Conservation (phyloP, 2,797 vertebrate genomes). For the Otolemur crassicaudatus region DNA sequence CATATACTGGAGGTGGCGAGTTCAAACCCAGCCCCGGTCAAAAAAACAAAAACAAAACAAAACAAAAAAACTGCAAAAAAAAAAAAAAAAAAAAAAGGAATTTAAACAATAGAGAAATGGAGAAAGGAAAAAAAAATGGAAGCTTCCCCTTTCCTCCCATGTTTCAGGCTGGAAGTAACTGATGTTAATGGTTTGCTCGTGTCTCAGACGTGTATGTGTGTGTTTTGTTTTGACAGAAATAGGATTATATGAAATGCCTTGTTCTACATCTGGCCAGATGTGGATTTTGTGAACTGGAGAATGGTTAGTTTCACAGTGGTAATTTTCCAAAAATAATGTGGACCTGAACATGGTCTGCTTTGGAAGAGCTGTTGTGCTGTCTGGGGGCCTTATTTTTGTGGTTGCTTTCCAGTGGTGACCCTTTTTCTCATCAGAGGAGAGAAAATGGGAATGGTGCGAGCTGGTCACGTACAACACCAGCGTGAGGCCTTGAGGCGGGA, state of each 20-base stretch:
- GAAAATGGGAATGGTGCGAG: accelerated
- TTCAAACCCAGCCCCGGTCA: no score
- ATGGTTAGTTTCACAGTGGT: background rate
- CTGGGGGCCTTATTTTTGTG: background rate
- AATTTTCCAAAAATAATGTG: background rate
- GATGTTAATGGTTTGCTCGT: background rate
- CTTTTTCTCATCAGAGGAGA: background rate
- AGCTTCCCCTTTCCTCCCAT: background rate
- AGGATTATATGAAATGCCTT: no score
- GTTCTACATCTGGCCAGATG: accelerated
- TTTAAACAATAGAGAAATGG: background rate
- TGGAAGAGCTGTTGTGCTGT: no score
- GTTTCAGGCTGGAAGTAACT: background rate
- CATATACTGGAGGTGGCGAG: no score
- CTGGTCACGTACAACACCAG: no score
- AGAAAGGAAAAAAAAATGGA: background rate
- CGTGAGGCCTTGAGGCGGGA: background rate
- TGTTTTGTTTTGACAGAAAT: background rate
- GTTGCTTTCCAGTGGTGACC: background rate
- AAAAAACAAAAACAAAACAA: no score
- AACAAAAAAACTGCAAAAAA: no score
- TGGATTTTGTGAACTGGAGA: background rate
- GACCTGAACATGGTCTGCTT: no score
- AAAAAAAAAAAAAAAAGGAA: no score
- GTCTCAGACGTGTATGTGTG: background rate